Evolutionary conservation across 2,888 invertebrate genomes (phyloP).

Genomic region (Lepetodrilus schrolli): DNA sequence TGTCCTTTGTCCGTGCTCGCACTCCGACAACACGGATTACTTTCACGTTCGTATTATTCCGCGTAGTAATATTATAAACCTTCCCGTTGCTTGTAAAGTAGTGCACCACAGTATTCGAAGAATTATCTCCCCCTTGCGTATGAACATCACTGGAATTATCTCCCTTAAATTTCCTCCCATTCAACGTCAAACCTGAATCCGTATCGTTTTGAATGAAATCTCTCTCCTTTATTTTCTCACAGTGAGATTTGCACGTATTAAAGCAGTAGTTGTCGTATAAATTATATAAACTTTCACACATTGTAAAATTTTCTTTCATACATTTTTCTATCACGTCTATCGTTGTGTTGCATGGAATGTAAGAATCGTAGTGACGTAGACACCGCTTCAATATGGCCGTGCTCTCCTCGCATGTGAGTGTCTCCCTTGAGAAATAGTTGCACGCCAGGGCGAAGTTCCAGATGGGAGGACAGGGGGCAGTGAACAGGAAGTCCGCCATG

Average conservation of each 20-base stretch:
- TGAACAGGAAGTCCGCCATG: slow-evolving; percentile 11
- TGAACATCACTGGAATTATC: background rate
- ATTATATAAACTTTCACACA: slow-evolving; percentile 11
- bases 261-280: slow-evolving; percentile 11
- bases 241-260: slow-evolving; percentile 1
- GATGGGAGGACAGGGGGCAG: slow-evolving; percentile 24
- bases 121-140: background rate
- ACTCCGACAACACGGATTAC: background rate
- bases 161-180: background rate
- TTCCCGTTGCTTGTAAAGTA: background rate
- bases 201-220: background rate
- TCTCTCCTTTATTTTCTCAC: background rate
- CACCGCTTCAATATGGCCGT: slow-evolving; percentile 4
- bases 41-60: slow-evolving; percentile 3
- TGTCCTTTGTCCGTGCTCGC: background rate
- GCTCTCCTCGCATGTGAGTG: slow-evolving; percentile 10
- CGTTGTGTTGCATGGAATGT: slow-evolving; percentile 20
- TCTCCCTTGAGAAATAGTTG: slow-evolving; percentile 10
- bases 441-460: slow-evolving; percentile 16
- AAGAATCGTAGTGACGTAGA: slow-evolving; percentile 2
- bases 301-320: background rate
- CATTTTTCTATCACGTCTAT: background rate
- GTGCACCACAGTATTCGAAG: background rate
- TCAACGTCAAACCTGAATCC: background rate
- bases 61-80: background rate